Evolutionary conservation across 2,888 invertebrate species (phyloP), one percentile per base, ranked within the genome.

Genomic region (Tholera decimalis): DNA sequence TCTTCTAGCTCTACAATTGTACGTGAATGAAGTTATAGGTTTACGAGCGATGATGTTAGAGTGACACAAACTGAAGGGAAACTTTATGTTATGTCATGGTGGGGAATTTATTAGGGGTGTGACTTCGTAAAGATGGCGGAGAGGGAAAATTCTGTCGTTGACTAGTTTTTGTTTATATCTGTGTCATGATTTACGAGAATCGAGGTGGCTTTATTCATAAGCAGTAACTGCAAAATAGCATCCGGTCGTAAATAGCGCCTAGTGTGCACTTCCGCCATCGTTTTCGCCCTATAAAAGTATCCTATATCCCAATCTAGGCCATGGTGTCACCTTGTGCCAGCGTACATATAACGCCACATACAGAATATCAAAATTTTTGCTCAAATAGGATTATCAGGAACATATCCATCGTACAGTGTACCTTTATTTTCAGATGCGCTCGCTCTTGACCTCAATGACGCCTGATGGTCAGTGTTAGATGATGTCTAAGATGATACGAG

Each of bases 11-110:
- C 13, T 30, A 30, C 28, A 39, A 41, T 41, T 70, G 4, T 49
- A 13, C 3, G 20, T 35, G 49, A 44, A 50, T 55, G n/a, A 46
- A 58, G 26, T 37, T 33, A 33, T 68, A 33, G 13, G 41, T 67
- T 67, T 33, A 74, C 51, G 75, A 58, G 26, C n/a, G n/a, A 39
- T 65, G 37, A 65, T 18, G 43, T 73, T 26, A 46, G 15, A 30
- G 24, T 20, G 26, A 39, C 18, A 18, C 35, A 22, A 65, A 39
- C 73, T 39, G 44, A 39, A 44, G 24, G 18, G 22, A 46, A 30
- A 26, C 24, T 69, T 26, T 15, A 49, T 39, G 4, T 54, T 9
- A 22, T 39, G 66, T 9, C 35, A n/a, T 39, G 9, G 67, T 22
- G 24, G 9, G 4, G 35, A 11, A 2, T 39, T 44, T 56, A 74